A percentile compares a stretch with the other conserved stretches of the same genome.
phyloP scores from a whole-genome alignment of 2,797 vertebrate species.

The Peromyscus attwateri region DNA sequence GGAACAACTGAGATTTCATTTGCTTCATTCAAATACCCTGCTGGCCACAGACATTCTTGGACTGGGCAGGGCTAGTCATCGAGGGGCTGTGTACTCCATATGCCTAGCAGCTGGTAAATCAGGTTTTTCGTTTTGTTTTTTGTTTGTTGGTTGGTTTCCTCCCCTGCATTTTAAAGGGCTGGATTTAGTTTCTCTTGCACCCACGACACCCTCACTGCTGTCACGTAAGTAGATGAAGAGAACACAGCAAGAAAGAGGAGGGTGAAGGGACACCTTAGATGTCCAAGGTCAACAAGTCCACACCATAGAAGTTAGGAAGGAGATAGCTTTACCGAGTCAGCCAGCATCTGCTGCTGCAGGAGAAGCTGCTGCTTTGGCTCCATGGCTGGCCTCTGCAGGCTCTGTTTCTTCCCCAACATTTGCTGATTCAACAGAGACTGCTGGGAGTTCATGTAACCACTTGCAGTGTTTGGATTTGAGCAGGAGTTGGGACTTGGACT shows the following conservation, averaged over 20 bases:
- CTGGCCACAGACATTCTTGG: conserved; percentile 41
- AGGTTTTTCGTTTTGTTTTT: not conserved
- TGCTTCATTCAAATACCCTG: not conserved
- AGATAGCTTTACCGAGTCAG: conserved; percentile 90
- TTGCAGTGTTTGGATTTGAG: conserved; percentile 92
- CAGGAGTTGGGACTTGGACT: conserved; percentile 88
- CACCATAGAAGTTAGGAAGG: conserved; percentile 70
- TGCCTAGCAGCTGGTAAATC: conserved; percentile 43
- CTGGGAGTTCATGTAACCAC: conserved; percentile 90
- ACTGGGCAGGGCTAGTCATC: conserved; percentile 45
- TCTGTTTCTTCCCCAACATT: conserved; percentile 91
- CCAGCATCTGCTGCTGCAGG: conserved; percentile 92
- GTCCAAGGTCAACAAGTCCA: not conserved
- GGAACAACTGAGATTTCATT: conserved; percentile 5
- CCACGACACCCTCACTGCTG: not conserved
- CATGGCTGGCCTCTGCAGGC: conserved; percentile 91
- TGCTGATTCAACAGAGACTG: conserved; percentile 92
- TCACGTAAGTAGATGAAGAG: not conserved
- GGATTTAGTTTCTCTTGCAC: not conserved
- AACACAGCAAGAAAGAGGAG: not conserved
- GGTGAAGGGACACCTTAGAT: not conserved
- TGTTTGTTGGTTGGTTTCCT: not conserved
- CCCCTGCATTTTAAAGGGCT: not conserved
- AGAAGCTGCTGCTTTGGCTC: conserved; percentile 90
- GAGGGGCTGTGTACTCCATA: conserved; percentile 2